Percentiles rank a stretch among this genome's conserved stretches.
These are phyloP conservation scores for Anthoscopus minutus DNA, from an alignment of 2,113 vertebrate genomes.

Conservation along the genomic window DNA sequence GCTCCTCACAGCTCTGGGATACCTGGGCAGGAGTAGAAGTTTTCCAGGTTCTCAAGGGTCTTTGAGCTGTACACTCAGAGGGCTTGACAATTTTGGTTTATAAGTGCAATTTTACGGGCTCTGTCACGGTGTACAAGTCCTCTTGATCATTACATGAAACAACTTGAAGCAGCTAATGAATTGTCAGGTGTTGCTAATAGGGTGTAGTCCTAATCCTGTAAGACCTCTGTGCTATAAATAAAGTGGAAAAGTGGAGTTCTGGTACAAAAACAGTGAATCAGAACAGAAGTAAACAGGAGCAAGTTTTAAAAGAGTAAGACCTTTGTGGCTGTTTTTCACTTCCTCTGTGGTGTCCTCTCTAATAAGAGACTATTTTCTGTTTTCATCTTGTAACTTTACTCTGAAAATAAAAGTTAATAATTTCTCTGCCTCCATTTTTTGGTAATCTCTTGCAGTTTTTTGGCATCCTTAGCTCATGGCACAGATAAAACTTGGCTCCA, in stretches of 20 bases:
- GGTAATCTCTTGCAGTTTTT: neutral
- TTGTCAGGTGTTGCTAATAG: neutral
- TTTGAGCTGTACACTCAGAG: neutral
- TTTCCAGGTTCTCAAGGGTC: neutral
- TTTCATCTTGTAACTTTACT: neutral
- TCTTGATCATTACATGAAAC: neutral
- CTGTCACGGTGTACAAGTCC: rapidly evolving
- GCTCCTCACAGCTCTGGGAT: neutral
- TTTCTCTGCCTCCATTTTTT: neutral
- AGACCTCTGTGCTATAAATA: neutral
- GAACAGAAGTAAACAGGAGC: neutral
- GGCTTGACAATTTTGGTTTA: neutral
- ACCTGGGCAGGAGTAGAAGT: neutral
- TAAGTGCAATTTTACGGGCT: neutral
- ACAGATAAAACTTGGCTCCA: neutral
- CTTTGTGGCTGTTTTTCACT: neutral
- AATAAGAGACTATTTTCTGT: neutral
- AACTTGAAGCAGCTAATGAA: neutral
- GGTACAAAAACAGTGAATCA: neutral
- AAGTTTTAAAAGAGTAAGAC: neutral
- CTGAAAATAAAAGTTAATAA: neutral
- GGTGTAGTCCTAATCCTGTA: neutral
- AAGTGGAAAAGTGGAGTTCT: neutral
- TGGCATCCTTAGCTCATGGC: neutral
- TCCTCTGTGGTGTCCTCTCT: neutral